A percentile compares a stretch with the other conserved stretches of the same genome.
Conservation (phyloP, 1,140 invertebrate genomes). For the Agrilus planipennis region DNA sequence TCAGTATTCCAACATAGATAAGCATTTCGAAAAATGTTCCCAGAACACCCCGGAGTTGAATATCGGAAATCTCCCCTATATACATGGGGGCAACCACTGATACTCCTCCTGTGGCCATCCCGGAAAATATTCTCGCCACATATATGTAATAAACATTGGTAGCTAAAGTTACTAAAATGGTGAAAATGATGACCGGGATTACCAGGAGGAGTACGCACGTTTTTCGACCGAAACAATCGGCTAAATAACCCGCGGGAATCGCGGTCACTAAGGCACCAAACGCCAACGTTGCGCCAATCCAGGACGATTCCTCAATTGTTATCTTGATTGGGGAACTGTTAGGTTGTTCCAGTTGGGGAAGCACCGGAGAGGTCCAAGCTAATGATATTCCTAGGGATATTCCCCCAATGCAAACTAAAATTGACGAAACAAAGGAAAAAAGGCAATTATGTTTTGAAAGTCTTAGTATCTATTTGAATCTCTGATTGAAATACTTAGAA, state of each 20-base stretch:
- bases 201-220: background rate
- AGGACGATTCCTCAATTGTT: background rate
- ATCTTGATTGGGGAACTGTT: background rate
- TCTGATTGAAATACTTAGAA: too few relatives aligned
- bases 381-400: background rate
- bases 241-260: background rate
- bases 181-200: background rate
- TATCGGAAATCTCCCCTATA: background rate
- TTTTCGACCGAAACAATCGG: background rate
- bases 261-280: background rate
- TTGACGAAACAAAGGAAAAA: too few relatives aligned
- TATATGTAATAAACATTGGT: background rate
- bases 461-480: too few relatives aligned
- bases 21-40: background rate
- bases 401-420: conserved; percentile 3
- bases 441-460: too few relatives aligned
- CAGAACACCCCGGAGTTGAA: background rate
- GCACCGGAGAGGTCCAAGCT: conserved; percentile 3
- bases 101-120: background rate
- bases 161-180: background rate
- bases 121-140: background rate
- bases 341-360: background rate
- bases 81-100: background rate
- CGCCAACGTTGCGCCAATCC: background rate
- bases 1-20: background rate